Conservation (phyloP, 2,797 vertebrate species). For the Phataginus tricuspis region DNA sequence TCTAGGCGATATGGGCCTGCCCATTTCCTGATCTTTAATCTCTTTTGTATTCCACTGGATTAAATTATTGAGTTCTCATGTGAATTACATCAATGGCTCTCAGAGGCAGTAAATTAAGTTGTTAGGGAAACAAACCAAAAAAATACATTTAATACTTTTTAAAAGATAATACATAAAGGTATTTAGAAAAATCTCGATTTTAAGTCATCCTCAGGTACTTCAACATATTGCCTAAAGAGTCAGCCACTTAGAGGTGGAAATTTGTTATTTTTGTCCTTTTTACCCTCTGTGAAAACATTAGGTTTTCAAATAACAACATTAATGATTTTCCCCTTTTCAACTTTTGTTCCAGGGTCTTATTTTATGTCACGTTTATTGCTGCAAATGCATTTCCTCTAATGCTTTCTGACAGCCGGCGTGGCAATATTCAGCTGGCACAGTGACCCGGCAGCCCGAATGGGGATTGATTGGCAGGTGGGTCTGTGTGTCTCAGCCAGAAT, state of each 20-base stretch:
- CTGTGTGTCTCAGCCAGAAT: neutral
- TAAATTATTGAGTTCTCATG: neutral
- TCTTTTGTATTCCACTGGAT: neutral
- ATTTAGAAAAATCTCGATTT: neutral
- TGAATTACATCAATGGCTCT: neutral
- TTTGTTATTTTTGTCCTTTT: neutral
- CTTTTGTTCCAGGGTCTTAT: neutral
- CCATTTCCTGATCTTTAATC: neutral
- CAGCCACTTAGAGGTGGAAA: neutral
- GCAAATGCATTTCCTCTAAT: slow-evolving; percentile 65
- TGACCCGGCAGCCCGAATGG: neutral
- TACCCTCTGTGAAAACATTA: neutral
- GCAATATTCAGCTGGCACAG: neutral
- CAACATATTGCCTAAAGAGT: neutral
- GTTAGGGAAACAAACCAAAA: neutral
- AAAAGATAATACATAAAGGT: neutral
- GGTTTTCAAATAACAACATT: slow-evolving; percentile 61
- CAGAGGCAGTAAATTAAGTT: neutral
- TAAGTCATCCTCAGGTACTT: neutral
- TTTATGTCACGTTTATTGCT: slow-evolving; percentile 54
- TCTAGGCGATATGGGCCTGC: neutral
- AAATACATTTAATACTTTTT: neutral
- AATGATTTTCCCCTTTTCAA: neutral
- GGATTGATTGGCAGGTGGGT: slow-evolving; percentile 59
- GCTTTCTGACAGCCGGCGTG: slow-evolving; percentile 61